Evolutionary conservation across 2,113 vertebrate genomes (phyloP).

Genomic region (Aleadryas rufinucha): DNA sequence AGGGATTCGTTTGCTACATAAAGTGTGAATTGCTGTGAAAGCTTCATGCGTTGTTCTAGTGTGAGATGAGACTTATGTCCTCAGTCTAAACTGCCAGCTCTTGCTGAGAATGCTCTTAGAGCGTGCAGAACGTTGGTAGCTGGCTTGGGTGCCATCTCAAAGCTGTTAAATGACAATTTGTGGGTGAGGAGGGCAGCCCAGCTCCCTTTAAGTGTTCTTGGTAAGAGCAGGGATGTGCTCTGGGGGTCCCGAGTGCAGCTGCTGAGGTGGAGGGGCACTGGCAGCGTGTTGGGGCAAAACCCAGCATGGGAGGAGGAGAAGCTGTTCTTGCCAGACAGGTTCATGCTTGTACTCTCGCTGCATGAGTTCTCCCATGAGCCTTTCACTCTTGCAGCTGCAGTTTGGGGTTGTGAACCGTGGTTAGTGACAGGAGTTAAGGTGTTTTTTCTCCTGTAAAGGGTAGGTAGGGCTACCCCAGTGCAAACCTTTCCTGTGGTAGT

Average conservation of each 20-base stretch:
- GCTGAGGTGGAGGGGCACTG: background rate
- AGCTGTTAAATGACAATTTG: background rate
- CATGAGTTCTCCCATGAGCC: background rate
- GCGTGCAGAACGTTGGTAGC: rapidly evolving
- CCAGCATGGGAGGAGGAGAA: background rate
- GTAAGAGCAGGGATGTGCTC: background rate
- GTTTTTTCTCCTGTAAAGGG: background rate
- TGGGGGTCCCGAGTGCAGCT: background rate
- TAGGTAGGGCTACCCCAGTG: background rate
- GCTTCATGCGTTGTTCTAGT: background rate
- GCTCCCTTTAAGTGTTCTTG: background rate
- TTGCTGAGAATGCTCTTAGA: background rate
- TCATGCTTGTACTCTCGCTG: background rate
- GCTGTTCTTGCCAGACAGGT: background rate
- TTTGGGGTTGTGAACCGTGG: background rate
- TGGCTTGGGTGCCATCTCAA: background rate
- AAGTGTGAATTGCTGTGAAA: background rate
- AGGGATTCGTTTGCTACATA: background rate
- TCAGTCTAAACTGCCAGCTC: background rate
- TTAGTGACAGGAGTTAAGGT: background rate
- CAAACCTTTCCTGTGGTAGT: background rate
- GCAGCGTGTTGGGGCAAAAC: background rate
- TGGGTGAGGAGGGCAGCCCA: rapidly evolving
- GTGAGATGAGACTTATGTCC: background rate
- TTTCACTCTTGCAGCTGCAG: background rate